Conservation (phyloP, 2,113 vertebrate genomes). For the Pseudorhombus dupliciocellatus region DNA sequence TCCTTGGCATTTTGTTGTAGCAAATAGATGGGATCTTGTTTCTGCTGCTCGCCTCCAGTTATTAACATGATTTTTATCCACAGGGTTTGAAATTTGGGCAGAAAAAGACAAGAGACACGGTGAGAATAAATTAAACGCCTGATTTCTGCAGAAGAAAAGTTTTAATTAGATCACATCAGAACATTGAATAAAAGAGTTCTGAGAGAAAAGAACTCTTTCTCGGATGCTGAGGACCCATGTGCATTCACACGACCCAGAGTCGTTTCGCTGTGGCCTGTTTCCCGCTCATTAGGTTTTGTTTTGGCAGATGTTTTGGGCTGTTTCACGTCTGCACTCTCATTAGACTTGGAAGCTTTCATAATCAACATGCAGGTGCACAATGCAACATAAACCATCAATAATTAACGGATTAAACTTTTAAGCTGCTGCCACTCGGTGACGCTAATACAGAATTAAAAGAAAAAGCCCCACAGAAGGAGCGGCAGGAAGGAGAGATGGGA, state of each 20-base stretch:
- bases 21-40: conserved; percentile 3
- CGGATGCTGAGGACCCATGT: conserved; percentile 31
- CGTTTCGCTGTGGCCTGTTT: conserved; percentile 39
- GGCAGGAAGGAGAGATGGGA: conserved; percentile 1
- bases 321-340: conserved; percentile 57
- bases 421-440: conserved; percentile 44
- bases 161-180: conserved; percentile 51
- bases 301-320: conserved; percentile 61
- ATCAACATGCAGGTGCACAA: conserved; percentile 64
- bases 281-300: conserved; percentile 46
- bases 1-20: conserved; percentile 11
- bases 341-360: conserved; percentile 57
- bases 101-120: conserved; percentile 1
- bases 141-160: conserved; percentile 4
- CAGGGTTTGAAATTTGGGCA: background rate
- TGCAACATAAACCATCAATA: conserved; percentile 67
- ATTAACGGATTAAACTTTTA: conserved; percentile 71
- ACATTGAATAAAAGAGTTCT: conserved; percentile 24
- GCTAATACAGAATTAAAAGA: conserved; percentile 26
- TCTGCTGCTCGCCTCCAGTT: background rate
- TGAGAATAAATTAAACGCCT: conserved; percentile 24
- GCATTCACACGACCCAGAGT: conserved; percentile 49
- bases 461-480: background rate
- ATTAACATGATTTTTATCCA: background rate
- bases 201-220: background rate